These are phyloP conservation scores for Lethrus apterus DNA, from an alignment of 1,140 invertebrate species.

Conservation along the genomic window DNA sequence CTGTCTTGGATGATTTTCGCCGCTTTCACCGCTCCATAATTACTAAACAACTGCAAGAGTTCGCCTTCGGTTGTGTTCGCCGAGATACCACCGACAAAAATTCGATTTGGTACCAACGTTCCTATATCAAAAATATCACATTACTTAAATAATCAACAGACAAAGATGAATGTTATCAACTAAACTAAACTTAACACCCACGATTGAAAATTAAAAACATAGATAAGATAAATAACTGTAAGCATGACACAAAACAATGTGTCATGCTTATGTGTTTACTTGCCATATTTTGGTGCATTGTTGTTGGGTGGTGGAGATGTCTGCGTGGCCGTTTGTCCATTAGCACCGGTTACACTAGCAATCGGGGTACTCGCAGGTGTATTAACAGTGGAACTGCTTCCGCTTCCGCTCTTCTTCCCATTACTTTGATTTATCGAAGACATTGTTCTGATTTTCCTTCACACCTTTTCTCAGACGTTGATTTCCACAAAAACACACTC, in stretches of 20 bases:
- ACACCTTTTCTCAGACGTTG: conserved; percentile 8
- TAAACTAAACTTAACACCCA: too few species aligned
- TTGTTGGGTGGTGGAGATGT: conserved; percentile 30
- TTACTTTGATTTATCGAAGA: conserved; percentile 18
- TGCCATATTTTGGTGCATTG: conserved; percentile 32
- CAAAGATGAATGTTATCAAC: background rate
- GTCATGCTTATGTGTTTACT: conserved; percentile 5
- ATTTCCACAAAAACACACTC: conserved; percentile 12
- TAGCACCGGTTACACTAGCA: conserved; percentile 13
- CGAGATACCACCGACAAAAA: conserved; percentile 92
- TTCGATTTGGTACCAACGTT: conserved; percentile 82
- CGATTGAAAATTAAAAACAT: too few species aligned
- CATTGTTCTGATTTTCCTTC: conserved; percentile 9
- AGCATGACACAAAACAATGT: background rate
- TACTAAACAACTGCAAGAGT: conserved; percentile 71
- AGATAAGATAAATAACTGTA: too few species aligned
- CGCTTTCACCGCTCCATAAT: conserved; percentile 84
- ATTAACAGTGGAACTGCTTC: conserved; percentile 21
- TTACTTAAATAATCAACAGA: background rate
- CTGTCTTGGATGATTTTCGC: conserved; percentile 92
- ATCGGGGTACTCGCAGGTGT: conserved; percentile 24
- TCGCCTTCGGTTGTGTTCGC: conserved; percentile 78
- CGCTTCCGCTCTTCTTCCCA: conserved; percentile 22
- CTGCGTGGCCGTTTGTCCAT: conserved; percentile 16
- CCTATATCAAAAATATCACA: conserved; percentile 40